Conservation (phyloP, 2,797 vertebrate species). For the Parotocinclus haroldoi region DNA sequence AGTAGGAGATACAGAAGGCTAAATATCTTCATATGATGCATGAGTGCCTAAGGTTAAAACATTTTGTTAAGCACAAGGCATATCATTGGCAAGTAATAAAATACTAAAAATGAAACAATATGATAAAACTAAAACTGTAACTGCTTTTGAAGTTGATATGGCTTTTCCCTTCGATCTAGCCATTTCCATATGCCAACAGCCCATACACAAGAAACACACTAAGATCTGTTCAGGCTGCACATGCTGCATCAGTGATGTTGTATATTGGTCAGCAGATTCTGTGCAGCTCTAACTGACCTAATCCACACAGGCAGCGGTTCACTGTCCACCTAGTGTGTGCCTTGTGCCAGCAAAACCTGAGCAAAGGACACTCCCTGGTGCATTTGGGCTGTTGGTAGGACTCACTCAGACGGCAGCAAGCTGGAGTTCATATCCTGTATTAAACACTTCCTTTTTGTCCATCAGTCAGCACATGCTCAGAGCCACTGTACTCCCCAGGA, state of each 20-base stretch:
- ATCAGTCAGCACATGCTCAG: slow-evolving; percentile 4
- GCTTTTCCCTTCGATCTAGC: neutral
- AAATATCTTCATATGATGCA: too few relatives aligned
- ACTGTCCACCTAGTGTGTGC: neutral
- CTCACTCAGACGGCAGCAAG: neutral
- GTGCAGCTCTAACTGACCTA: slow-evolving; percentile 14
- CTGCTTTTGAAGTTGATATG: neutral
- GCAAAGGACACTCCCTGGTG: neutral
- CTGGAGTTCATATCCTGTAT: neutral
- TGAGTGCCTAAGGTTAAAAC: too few relatives aligned
- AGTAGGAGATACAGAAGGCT: too few relatives aligned
- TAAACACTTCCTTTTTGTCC: neutral
- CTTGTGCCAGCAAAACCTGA: neutral
- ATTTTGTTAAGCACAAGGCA: too few relatives aligned
- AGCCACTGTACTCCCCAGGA: neutral
- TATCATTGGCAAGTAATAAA: neutral
- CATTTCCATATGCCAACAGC: slow-evolving; percentile 34
- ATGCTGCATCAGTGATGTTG: slow-evolving; percentile 20
- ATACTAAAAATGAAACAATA: neutral
- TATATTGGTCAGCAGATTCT: slow-evolving; percentile 15
- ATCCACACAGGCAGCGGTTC: slow-evolving; percentile 14
- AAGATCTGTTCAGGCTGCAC: slow-evolving; percentile 17
- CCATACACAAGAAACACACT: slow-evolving; percentile 19
- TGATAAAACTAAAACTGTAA: too few relatives aligned
- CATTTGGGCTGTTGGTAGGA: neutral